phyloP scores from a whole-genome alignment of 2,888 invertebrate genomes.

The Clepsis dumicolana region DNA sequence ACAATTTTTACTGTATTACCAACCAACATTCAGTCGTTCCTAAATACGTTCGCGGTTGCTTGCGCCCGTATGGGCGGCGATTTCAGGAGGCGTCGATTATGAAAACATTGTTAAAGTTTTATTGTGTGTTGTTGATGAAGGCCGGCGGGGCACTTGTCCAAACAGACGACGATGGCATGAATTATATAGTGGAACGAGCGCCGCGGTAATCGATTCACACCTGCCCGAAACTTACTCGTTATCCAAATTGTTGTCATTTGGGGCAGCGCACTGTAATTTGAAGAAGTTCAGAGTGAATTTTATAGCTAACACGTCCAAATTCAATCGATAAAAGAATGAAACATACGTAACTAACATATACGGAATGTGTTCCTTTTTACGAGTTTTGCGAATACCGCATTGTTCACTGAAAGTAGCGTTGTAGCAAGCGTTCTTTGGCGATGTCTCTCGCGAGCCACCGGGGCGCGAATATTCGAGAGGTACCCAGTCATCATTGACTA shows the following conservation, averaged over 20 bases:
- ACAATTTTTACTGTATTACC: conserved; percentile 42
- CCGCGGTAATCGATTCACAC: conserved; percentile 83
- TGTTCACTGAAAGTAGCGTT: conserved; percentile 21
- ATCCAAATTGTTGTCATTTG: conserved; percentile 45
- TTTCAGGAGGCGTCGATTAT: conserved; percentile 75
- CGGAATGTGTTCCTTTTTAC: neutral
- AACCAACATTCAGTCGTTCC: conserved; percentile 54
- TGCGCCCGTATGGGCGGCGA: conserved; percentile 55
- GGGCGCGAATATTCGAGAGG: conserved; percentile 49
- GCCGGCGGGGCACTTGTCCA: conserved; percentile 81
- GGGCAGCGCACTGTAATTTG: conserved; percentile 22
- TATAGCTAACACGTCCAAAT: neutral
- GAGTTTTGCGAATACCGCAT: neutral
- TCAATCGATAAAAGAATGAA: neutral
- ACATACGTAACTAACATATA: neutral
- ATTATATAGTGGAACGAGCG: conserved; percentile 77
- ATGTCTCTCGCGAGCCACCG: conserved; percentile 43
- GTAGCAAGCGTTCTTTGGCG: conserved; percentile 33
- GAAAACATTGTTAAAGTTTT: conserved; percentile 85
- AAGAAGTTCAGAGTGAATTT: neutral
- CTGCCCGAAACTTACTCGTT: conserved; percentile 62
- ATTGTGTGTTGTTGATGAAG: conserved; percentile 82
- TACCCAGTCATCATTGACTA: conserved; percentile 71
- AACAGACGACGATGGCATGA: conserved; percentile 76
- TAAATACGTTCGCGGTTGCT: conserved; percentile 66